phyloP scores from a whole-genome alignment of 1,140 invertebrate genomes.

The Zaprionus ghesquierei region DNA sequence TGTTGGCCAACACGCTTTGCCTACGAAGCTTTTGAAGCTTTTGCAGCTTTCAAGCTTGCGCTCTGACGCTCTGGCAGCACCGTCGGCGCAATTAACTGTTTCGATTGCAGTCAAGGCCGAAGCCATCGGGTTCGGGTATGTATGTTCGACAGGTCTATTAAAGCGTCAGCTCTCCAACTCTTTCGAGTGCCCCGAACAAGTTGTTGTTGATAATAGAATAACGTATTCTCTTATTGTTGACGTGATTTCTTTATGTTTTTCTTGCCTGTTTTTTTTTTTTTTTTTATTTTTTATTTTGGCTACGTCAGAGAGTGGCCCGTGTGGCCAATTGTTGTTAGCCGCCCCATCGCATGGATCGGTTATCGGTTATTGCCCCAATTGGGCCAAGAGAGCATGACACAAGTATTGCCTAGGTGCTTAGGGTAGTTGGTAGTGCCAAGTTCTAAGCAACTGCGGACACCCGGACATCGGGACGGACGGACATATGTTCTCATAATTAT shows the following conservation, averaged over 20 bases:
- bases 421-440: neutral
- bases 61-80: constrained; percentile 14
- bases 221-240: neutral
- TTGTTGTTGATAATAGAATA: neutral
- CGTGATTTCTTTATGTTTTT: constrained; percentile 4
- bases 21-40: neutral
- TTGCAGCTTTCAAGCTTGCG: neutral
- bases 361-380: constrained; percentile 40
- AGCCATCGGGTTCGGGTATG: constrained; percentile 1
- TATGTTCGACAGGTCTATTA: neutral
- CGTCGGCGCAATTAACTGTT: constrained; percentile 7
- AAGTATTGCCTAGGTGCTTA: neutral
- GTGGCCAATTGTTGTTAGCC: neutral
- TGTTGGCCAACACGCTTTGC: neutral
- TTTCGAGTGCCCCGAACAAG: constrained; percentile 13
- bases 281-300: neutral
- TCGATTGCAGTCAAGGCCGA: constrained; percentile 28
- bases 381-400: neutral
- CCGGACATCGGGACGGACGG: neutral
- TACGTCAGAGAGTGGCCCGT: neutral
- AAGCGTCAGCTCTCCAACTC: constrained; percentile 5
- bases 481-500: neutral
- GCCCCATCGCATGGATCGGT: neutral
- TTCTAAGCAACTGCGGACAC: neutral
- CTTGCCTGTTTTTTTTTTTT: neutral